Base-by-base conservation (phyloP, 1,140 invertebrate species). In the Matsumurasca onukii region DNA sequence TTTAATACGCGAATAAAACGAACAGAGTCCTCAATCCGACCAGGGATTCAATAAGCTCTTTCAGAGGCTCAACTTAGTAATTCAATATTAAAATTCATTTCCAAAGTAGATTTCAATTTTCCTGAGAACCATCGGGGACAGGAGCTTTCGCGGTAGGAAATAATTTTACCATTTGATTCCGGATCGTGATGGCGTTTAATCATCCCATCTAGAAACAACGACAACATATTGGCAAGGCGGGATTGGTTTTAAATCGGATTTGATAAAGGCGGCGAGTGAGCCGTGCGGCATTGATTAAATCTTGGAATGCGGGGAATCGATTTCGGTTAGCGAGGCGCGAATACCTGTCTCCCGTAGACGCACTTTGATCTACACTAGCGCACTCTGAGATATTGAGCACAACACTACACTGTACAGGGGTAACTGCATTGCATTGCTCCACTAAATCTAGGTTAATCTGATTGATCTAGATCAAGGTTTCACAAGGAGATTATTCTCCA, bases 41-140 rank as follows among this genome's bases (percentile, higher is more conserved):
- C n/a, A 59, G 55, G 55, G 55, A 59, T 59, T 59, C 55, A 59
- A 59, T 59, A 59, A 59, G 55, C 55, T 27, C 55, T 59, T 59
- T 59, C 55, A 59, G 55, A 25, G 24, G 55, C 25, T 59, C 55
- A n/a, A 29, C 55, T 59, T 24, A 13, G 55, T 59, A 59, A 59
- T 59, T 59, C 55, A 59, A 59, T 59, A 59, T 59, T 59, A 59
- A 59, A 59, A 59, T 59, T 59, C 55, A 59, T 59, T 59, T 24
- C 55, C 25, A 59, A 59, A 59, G 55, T 59, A 59, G 55, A 59
- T 59, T 59, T 29, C 55, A 59, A 59, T 59, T 59, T 59, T 59
- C 22, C 55, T 9, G 25, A 29, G 55, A n/a, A 59, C 30, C 13
- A 59, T 59, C 55, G 30, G 55, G 55, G 49, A 20, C 5, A 5